Evolutionary conservation across 1,140 invertebrate species (phyloP).

Genomic region (Musca vetustissima): DNA sequence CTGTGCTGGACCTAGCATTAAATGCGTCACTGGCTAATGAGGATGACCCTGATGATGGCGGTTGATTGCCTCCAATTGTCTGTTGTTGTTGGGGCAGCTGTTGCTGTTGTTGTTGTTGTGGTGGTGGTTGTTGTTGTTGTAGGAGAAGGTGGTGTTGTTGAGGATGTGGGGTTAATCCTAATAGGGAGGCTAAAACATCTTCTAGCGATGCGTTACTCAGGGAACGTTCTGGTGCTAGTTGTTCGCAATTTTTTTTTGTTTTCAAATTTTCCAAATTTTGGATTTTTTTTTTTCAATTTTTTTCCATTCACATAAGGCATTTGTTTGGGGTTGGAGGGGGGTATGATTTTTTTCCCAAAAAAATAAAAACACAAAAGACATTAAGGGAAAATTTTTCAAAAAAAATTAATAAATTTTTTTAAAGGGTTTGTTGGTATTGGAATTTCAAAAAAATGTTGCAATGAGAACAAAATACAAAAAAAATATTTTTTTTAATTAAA

Average conservation of each 20-base stretch:
- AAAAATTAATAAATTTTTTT: too few species aligned
- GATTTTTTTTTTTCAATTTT: too few species aligned
- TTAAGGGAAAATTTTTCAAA: too few species aligned
- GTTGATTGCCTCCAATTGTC: neutral
- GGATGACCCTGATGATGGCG: conserved; percentile 1
- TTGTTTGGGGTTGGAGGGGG: too few species aligned
- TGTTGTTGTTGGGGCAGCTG: conserved; percentile 6
- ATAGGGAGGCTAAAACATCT: conserved; percentile 88
- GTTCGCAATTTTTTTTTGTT: conserved; percentile 6
- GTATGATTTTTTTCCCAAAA: too few species aligned
- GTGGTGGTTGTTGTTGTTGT: too few species aligned
- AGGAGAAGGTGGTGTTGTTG: conserved; percentile 56
- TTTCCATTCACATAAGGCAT: too few species aligned
- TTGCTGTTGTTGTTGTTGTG: conserved; percentile 57
- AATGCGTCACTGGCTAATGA: conserved; percentile 36
- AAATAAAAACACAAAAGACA: too few species aligned
- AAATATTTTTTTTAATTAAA: too few species aligned
- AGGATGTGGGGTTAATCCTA: conserved; percentile 69
- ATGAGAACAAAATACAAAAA: too few species aligned
- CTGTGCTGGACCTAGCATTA: conserved; percentile 50
- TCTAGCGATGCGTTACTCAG: conserved; percentile 84
- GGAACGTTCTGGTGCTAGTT: conserved; percentile 59
- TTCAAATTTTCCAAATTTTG: conserved; percentile 9
- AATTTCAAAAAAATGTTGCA: too few species aligned
- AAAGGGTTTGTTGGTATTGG: too few species aligned